A percentile compares a stretch with the other conserved stretches of the same genome.
Evolutionary conservation across 2,113 vertebrate genomes (phyloP).

Genomic region (Gasterosteus nipponicus): DNA sequence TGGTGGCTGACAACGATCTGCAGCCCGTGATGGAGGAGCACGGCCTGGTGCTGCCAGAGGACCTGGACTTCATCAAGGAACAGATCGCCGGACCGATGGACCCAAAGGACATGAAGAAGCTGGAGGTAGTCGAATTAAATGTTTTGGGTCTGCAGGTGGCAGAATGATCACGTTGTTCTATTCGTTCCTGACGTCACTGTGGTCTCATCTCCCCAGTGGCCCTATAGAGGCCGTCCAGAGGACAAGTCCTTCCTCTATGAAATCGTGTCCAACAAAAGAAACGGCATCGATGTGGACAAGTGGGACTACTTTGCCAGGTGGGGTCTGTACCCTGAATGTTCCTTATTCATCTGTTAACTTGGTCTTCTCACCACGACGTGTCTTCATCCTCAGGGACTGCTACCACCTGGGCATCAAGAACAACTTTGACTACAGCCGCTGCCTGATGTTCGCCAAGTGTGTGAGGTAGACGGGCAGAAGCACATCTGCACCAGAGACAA

Average conservation of each 20-base stretch:
- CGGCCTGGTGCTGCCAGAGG: conserved; percentile 86
- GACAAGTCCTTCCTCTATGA: conserved; percentile 96
- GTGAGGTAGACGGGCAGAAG: conserved; percentile 83
- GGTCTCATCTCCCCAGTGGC: conserved; percentile 81
- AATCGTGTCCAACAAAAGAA: conserved; percentile 94
- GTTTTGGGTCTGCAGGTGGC: no score
- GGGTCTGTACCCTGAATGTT: background rate
- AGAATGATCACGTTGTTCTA: no score
- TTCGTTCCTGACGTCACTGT: background rate
- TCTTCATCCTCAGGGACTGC: conserved; percentile 85
- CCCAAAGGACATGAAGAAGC: background rate
- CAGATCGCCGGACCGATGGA: conserved; percentile 87
- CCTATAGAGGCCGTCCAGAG: conserved; percentile 84
- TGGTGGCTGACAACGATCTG: conserved; percentile 85
- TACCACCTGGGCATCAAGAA: conserved; percentile 94
- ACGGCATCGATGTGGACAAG: conserved; percentile 96
- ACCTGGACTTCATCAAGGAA: conserved; percentile 92
- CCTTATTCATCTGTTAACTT: background rate
- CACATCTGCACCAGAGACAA: conserved; percentile 93
- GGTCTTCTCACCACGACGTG: background rate
- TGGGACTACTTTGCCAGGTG: conserved; percentile 99
- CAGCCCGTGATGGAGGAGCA: conserved; percentile 79
- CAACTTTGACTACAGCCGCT: conserved; percentile 92
- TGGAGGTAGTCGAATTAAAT: no score
- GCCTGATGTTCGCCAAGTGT: conserved; percentile 90